A percentile compares a stretch with the other conserved stretches of the same genome.
phyloP scores from a whole-genome alignment of 2,113 vertebrate species.

The Saimiri boliviensis region DNA sequence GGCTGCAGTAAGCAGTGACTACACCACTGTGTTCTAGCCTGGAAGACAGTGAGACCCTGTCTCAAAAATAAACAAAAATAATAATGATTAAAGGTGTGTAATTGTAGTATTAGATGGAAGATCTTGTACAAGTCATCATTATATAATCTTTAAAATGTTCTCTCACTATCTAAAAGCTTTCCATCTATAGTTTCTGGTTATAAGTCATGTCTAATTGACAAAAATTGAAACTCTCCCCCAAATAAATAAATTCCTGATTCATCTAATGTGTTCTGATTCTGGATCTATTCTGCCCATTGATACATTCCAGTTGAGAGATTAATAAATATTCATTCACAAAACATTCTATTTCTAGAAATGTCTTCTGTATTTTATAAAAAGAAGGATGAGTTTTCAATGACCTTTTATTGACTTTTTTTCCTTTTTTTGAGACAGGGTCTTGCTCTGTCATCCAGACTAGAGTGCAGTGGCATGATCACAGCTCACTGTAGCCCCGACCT shows the following conservation, averaged over 20 bases:
- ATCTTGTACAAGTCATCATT: background rate
- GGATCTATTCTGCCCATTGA: background rate
- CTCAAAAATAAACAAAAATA: no score
- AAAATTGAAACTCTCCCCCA: conserved; percentile 15
- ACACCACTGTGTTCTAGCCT: no score
- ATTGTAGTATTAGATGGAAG: background rate
- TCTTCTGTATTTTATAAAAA: background rate
- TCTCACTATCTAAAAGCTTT: conserved; percentile 43
- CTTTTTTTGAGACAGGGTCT: no score
- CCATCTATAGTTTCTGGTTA: background rate
- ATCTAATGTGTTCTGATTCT: conserved; percentile 9
- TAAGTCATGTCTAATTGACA: background rate
- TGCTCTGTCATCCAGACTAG: no score
- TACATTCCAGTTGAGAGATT: background rate
- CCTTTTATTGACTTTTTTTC: no score
- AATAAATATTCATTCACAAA: conserved; percentile 44
- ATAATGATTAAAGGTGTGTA: background rate
- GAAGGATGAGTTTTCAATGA: background rate
- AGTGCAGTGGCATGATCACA: no score
- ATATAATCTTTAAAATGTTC: background rate
- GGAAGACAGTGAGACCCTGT: no score
- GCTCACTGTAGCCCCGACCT: no score
- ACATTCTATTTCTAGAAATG: background rate
- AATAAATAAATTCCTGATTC: conserved; percentile 39
- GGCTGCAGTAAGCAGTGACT: no score